A percentile compares a stretch with the other conserved stretches of the same genome.
These are phyloP conservation scores for Atlantisia rogersi DNA, from an alignment of 2,113 vertebrate species.

Conservation along the genomic window DNA sequence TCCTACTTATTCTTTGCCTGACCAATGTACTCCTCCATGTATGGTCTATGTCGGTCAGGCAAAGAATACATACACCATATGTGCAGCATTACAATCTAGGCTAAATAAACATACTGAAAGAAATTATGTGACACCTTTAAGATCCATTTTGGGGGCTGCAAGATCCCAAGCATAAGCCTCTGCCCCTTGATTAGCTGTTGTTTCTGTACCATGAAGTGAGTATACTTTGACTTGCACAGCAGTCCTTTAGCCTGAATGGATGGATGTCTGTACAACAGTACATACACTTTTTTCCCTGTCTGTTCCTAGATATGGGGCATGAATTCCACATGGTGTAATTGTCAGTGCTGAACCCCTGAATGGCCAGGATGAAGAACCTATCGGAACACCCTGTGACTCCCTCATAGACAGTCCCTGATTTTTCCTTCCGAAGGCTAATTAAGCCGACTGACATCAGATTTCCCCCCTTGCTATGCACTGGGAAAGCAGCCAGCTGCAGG, in stretches of 20 bases:
- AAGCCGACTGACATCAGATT: rapidly evolving
- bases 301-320: background rate
- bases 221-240: background rate
- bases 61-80: background rate
- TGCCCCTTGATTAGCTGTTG: background rate
- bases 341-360: background rate
- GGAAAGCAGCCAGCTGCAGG: background rate
- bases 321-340: background rate
- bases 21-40: background rate
- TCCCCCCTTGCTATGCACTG: background rate
- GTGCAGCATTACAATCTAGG: background rate
- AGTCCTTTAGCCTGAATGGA: background rate
- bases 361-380: background rate
- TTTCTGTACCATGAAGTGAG: background rate
- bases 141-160: background rate
- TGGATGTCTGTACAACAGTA: background rate
- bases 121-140: background rate
- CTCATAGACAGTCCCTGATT: background rate
- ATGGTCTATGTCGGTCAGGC: too few species aligned
- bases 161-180: background rate
- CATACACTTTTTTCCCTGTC: background rate
- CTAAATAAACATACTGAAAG: background rate
- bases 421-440: background rate
- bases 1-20: background rate
- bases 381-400: background rate